Base-by-base conservation (phyloP, 1,140 invertebrate species). In the Drosophila sulfurigaster region DNA sequence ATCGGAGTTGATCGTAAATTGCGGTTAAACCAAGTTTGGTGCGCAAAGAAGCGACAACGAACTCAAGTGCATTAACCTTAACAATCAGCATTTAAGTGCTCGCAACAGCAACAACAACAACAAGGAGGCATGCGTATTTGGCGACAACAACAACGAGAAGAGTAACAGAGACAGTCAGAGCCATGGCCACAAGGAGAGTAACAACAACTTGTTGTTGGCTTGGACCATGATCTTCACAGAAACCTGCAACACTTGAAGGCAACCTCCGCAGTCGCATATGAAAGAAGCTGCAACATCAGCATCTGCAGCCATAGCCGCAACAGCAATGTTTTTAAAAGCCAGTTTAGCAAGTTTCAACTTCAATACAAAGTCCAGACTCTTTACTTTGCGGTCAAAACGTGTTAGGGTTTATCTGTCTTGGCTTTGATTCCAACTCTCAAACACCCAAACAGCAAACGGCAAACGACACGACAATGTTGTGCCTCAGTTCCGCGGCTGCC, bases 51-150 rank as follows among this genome's bases (percentile, higher is more conserved):
- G 82, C 82, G 82, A 78, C 85, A 87, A 87, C 80, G 83, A 87
- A 87, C 83, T 87, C 83, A 78, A 88, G 83, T 88, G 83, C 83
- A 87, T 87, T 87, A 80, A 87, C 83, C 83, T 88, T 88, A 88
- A 66, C 81, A 87, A 88, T 88, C 83, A 83, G 81, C 67, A 83
- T 81, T 82, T 80, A 83, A 87, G 83, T 88, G 77, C 82, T 72
- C 46, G 52, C 75, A 85, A 69, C 74, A 74, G 35, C 63, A 71
- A 52, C 73, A 68, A 46, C 67, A 71, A 62, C 51, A 52, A 62
- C 62, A 70, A 74, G 28, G 28, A 54, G 51, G 51, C 35, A 57
- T 57, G 54, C 54, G 54, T 57, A 43, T 57, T 57, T 57, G 54
- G 52, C 78, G 80, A 73, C 78, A 80, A 43, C 67, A 71, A 56